Conservation (phyloP, 2,113 vertebrate species). For the Dermatemys mawii region DNA sequence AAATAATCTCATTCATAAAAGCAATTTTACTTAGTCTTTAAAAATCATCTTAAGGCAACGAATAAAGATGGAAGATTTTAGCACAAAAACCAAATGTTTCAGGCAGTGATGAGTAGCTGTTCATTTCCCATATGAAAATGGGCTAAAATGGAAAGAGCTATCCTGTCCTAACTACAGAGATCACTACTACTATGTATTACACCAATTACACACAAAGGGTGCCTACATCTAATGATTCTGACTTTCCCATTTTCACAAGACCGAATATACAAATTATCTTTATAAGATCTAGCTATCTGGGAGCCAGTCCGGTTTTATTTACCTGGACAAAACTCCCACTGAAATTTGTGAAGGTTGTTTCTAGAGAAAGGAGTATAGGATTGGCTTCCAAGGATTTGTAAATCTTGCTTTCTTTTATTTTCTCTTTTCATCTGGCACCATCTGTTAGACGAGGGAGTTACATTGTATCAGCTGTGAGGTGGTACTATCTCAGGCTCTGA, state of each 20-base stretch:
- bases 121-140: not conserved
- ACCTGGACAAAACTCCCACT: not conserved
- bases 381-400: not conserved
- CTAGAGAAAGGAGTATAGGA: not conserved
- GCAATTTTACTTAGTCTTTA: not conserved
- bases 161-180: not conserved
- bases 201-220: rapidly evolving
- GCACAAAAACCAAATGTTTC: not conserved
- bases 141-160: not conserved
- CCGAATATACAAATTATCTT: not conserved
- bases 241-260: not conserved
- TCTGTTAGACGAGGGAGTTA: not conserved
- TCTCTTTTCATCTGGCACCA: conserved; percentile 44
- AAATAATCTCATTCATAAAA: not conserved
- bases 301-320: not conserved
- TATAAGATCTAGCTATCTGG: not conserved
- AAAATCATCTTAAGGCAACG: not conserved
- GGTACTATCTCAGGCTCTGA: conserved; percentile 45
- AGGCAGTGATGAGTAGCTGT: not conserved
- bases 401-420: conserved; percentile 34
- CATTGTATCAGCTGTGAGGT: not conserved
- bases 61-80: not conserved
- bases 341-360: not conserved
- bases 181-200: not conserved
- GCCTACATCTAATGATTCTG: not conserved